Evolutionary conservation across 2,797 vertebrate genomes (phyloP), one percentile per base, ranked within the genome.

Genomic region (Luscinia megarhynchos): DNA sequence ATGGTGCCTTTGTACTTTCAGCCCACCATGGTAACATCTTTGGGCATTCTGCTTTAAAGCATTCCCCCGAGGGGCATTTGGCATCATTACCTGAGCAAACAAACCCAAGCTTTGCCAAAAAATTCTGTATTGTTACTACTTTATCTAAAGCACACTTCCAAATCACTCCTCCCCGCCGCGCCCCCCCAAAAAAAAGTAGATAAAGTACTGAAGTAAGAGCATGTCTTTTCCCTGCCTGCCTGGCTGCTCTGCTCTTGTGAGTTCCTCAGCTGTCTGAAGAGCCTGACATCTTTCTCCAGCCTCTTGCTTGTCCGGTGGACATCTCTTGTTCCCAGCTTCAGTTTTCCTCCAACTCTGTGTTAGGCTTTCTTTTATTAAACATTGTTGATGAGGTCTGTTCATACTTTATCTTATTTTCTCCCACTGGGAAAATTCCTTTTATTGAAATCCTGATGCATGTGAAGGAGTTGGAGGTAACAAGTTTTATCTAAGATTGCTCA

Each of bases 81-180:
- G 2, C 30, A 18, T 69, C 13, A 15, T 50, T 20, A 11, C 21
- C 34, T 18, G 9, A 70, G 24, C 11, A 87, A 55, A 62, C 24
- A 46, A 78, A 66, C 11, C 8, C 6, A 36, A 43, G 8, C 55
- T 79, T 84, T 81, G 41, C 27, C 5, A 15, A 74, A 84, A 45
- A 18, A 22, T 72, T 70, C 6, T 76, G 7, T 73, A 10, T 46
- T 10, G 1, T 43, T 78, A 64, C 18, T 75, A n/a, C 12, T 81
- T 27, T 1, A 7, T 24, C 19, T 62, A 34, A 86, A 86, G 53
- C 2, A 0, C 15, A 7, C 11, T 30, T 30, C 16, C n/a, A 46
- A 46, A 23, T 22, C 7, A 13, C 4, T 2, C 17, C 23, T 22
- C 8, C 1, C 4, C 12, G 8, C 34, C 8, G 34, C 34, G 7